Conservation (phyloP, 2,113 vertebrate genomes). For the Pomatostomus ruficeps region DNA sequence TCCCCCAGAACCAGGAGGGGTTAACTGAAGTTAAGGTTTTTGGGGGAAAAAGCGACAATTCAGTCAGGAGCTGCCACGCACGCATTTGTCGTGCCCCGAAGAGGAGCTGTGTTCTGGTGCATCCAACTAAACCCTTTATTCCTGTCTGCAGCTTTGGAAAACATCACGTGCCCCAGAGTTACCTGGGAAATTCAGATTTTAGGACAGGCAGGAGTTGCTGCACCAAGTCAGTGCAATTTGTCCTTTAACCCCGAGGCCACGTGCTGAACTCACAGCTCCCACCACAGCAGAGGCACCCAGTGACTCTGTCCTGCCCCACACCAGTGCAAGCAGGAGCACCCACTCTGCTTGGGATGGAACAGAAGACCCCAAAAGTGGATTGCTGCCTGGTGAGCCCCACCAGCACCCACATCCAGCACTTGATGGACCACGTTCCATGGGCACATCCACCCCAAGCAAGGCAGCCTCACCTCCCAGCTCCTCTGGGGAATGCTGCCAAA, state of each 20-base stretch:
- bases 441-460: rapidly evolving
- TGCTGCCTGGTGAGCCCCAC: not conserved
- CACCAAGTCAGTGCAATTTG: not conserved
- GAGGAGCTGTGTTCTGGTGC: not conserved
- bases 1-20: not conserved
- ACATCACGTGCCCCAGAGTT: rapidly evolving
- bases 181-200: not conserved
- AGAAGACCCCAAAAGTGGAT: not conserved
- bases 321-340: not conserved
- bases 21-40: not conserved
- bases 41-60: not conserved
- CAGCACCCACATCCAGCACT: not conserved
- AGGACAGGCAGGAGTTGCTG: not conserved
- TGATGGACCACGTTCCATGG: rapidly evolving
- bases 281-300: not conserved
- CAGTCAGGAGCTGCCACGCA: not conserved
- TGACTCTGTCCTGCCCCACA: not conserved
- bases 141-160: not conserved
- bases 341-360: not conserved
- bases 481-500: not conserved
- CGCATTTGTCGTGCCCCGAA: not conserved
- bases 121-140: not conserved
- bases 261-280: not conserved
- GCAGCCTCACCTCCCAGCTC: not conserved
- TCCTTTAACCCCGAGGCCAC: not conserved